Conservation (phyloP, 2,113 vertebrate genomes). For the Vidua chalybeata region DNA sequence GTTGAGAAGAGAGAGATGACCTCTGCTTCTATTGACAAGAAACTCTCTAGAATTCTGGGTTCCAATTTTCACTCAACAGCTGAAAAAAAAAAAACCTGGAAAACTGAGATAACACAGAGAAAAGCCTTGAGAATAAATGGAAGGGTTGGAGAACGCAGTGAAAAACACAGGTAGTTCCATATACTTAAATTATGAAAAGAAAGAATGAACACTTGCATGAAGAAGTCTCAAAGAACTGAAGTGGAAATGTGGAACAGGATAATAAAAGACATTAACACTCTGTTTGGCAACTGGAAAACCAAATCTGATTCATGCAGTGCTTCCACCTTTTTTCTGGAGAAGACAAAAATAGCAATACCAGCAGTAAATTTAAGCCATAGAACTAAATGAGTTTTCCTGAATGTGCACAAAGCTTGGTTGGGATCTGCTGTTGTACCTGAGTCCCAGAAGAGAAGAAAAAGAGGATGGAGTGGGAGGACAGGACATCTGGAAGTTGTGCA, state of each 20-base stretch:
- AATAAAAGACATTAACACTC: not conserved
- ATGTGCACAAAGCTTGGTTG: not conserved
- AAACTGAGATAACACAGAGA: not conserved
- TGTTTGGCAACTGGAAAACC: not conserved
- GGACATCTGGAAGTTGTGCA: not conserved
- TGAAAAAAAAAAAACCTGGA: not conserved
- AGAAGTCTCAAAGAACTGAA: not conserved
- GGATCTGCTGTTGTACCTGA: not conserved
- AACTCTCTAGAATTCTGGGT: not conserved
- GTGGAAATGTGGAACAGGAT: not conserved
- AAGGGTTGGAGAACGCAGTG: rapidly evolving
- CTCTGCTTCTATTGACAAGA: not conserved
- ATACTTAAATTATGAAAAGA: not conserved
- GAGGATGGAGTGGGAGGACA: not conserved
- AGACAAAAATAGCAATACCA: not conserved
- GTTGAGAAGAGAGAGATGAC: not conserved
- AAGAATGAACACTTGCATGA: not conserved
- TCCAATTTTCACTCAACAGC: not conserved
- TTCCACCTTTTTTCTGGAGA: not conserved
- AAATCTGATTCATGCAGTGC: not conserved
- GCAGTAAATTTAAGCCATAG: not conserved
- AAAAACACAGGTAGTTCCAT: not conserved
- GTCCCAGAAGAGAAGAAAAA: not conserved
- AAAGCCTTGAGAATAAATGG: not conserved
- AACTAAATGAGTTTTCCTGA: not conserved